Evolutionary conservation across 1,140 invertebrate species (phyloP).

Genomic region (Drosophila parabipectinata): DNA sequence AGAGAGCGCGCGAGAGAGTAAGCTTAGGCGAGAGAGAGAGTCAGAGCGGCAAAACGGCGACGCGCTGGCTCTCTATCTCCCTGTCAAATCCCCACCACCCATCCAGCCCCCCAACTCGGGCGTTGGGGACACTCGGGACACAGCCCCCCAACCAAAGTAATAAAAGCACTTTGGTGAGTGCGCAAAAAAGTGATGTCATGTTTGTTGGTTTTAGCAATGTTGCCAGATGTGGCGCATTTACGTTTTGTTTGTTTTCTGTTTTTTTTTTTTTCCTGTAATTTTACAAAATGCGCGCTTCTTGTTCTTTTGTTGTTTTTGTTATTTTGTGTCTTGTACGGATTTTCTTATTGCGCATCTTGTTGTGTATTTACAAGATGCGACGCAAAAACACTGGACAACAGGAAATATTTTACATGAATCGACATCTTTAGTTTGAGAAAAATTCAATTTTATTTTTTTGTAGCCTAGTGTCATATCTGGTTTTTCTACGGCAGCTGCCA

Average conservation of each 20-base stretch:
- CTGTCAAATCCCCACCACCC: slow-evolving; percentile 10
- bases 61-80: slow-evolving; percentile 10
- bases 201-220: slow-evolving; percentile 72
- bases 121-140: too few species aligned
- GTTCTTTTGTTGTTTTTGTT: slow-evolving; percentile 9
- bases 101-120: slow-evolving; percentile 1
- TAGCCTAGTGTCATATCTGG: slow-evolving; percentile 29
- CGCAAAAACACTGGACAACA: slow-evolving; percentile 21
- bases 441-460: background rate
- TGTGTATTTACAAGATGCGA: slow-evolving; percentile 32
- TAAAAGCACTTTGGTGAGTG: slow-evolving; percentile 81
- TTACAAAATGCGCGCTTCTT: slow-evolving; percentile 5
- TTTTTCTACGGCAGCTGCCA: slow-evolving; percentile 60
- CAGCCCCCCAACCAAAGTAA: too few species aligned
- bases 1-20: background rate
- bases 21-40: slow-evolving; percentile 14
- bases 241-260: slow-evolving; percentile 64
- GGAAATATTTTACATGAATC: too few species aligned
- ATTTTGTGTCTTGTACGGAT: slow-evolving; percentile 5
- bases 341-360: slow-evolving; percentile 42
- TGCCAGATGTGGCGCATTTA: slow-evolving; percentile 67
- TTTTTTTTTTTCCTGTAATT: background rate
- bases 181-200: slow-evolving; percentile 81
- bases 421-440: too few species aligned
- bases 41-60: slow-evolving; percentile 4